Evolutionary conservation across 2,113 vertebrate species (phyloP).

Genomic region (Tyto alba): DNA sequence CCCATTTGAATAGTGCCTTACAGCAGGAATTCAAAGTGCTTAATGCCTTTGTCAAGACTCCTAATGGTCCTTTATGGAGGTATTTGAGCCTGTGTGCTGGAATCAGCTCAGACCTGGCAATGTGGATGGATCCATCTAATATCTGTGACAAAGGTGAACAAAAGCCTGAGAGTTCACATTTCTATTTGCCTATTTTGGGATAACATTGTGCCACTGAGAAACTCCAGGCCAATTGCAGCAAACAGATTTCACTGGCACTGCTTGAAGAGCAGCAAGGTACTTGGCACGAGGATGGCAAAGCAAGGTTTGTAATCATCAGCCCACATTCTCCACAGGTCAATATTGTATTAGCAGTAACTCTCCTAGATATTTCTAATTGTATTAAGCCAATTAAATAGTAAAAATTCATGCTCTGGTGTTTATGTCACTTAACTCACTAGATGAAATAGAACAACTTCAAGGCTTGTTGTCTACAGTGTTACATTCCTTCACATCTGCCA

Average conservation of each 20-base stretch:
- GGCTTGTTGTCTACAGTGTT: background rate
- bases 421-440: background rate
- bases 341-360: background rate
- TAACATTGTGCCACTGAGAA: background rate
- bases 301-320: background rate
- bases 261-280: background rate
- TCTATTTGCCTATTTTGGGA: background rate
- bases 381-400: background rate
- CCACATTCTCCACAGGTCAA: background rate
- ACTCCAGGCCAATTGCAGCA: background rate
- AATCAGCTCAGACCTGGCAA: background rate
- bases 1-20: background rate
- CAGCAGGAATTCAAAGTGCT: background rate
- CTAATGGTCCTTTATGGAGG: background rate
- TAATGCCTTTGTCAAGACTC: fast-evolving
- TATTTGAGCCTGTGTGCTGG: background rate
- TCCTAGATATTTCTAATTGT: background rate
- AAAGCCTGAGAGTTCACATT: background rate
- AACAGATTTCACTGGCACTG: background rate
- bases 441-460: background rate
- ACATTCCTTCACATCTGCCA: background rate
- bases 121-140: fast-evolving
- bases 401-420: background rate
- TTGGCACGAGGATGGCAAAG: background rate
- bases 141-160: background rate